Percentiles rank a stretch among this genome's conserved stretches.
These are phyloP conservation scores for Euglossa dilemma DNA, from an alignment of 1,140 invertebrate genomes.

Conservation along the genomic window DNA sequence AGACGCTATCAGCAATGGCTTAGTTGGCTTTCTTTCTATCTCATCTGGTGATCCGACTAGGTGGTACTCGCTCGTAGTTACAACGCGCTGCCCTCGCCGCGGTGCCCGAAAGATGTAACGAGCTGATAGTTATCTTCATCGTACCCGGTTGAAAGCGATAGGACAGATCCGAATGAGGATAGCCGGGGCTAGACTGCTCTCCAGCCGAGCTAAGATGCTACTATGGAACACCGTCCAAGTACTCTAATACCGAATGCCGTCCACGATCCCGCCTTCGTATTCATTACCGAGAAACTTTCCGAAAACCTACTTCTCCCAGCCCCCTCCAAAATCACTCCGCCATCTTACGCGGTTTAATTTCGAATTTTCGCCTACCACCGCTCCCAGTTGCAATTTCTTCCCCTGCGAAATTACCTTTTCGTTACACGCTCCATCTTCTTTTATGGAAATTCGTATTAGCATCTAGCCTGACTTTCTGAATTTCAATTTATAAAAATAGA, in stretches of 20 bases:
- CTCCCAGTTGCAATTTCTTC: too few species aligned
- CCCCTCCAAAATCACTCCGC: background rate
- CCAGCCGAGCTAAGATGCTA: conserved; percentile 45
- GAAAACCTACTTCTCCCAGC: background rate
- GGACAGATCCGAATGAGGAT: conserved; percentile 55
- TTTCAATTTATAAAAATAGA: too few species aligned
- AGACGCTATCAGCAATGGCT: conserved; percentile 74
- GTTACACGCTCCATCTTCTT: too few species aligned
- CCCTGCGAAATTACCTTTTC: too few species aligned
- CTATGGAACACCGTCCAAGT: conserved; percentile 22
- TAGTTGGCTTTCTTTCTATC: conserved; percentile 74
- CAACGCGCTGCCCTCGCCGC: conserved; percentile 45
- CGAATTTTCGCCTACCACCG: too few species aligned
- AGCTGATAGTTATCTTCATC: conserved; percentile 77
- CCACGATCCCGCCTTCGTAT: conserved; percentile 24
- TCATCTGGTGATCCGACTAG: conserved; percentile 71
- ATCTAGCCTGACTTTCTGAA: too few species aligned
- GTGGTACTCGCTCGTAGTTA: conserved; percentile 62
- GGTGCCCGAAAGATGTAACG: conserved; percentile 70
- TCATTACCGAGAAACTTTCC: conserved; percentile 27
- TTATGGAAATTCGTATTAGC: too few species aligned
- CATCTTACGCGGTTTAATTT: background rate
- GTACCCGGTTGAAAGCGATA: conserved; percentile 59
- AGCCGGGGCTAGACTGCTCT: conserved; percentile 47
- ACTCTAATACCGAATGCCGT: conserved; percentile 28